Evolutionary conservation across 1,140 invertebrate species (phyloP).

Genomic region (Atta cephalotes): DNA sequence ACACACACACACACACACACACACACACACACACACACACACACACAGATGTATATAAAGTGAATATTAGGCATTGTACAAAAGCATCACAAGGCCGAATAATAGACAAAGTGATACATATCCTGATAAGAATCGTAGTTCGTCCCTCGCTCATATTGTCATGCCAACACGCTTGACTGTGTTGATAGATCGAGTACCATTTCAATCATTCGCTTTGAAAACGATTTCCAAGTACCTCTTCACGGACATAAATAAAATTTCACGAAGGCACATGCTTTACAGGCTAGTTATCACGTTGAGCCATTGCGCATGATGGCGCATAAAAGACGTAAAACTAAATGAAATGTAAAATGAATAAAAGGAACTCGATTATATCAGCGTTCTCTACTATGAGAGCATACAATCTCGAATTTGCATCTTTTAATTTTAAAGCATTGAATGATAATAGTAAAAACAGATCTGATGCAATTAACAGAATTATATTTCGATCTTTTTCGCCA

Average conservation of each 20-base stretch:
- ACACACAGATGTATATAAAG: not conserved
- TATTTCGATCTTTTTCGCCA: not conserved
- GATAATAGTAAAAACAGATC: not conserved
- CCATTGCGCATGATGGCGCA: not conserved
- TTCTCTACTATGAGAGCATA: not conserved
- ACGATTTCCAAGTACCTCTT: conserved; percentile 74
- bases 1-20: too few species aligned
- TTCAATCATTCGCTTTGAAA: conserved; percentile 74
- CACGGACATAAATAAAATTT: conserved; percentile 72
- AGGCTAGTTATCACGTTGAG: conserved; percentile 35
- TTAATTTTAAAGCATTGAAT: conserved; percentile 22
- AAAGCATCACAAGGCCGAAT: not conserved
- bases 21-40: too few species aligned
- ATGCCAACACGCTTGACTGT: conserved; percentile 50
- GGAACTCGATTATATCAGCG: conserved; percentile 20
- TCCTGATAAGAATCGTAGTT: conserved; percentile 51
- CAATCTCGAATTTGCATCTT: conserved; percentile 22
- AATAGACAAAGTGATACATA: conserved; percentile 8
- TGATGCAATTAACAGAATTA: conserved; percentile 2
- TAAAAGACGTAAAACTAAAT: conserved; percentile 35
- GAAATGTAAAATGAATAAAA: conserved; percentile 33
- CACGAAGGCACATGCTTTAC: conserved; percentile 68
- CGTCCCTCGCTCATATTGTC: conserved; percentile 65
- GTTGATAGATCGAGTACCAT: conserved; percentile 67
- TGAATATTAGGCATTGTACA: not conserved